Conservation (phyloP, 2,797 vertebrate genomes). For the Heteromormyrus szaboi region DNA sequence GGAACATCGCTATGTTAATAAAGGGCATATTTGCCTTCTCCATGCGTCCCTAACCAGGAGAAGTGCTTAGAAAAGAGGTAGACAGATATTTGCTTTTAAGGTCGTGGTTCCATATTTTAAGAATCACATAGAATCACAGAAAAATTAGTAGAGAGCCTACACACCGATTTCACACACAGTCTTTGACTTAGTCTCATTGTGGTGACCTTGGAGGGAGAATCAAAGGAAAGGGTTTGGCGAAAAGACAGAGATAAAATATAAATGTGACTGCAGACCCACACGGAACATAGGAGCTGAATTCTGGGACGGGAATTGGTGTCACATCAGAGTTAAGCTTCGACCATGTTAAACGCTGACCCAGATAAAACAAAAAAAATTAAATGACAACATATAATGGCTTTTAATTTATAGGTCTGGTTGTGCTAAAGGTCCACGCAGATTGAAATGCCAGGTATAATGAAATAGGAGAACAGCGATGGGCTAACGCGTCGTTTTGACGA, state of each 20-base stretch:
- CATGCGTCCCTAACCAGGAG: neutral
- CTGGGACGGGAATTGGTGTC: conserved; percentile 6
- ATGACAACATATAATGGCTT: neutral
- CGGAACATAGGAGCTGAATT: neutral
- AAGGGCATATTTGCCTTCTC: neutral
- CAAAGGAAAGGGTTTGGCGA: neutral
- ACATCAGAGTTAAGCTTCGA: neutral
- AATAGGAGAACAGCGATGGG: neutral
- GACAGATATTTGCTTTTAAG: neutral
- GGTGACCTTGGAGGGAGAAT: neutral
- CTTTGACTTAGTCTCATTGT: neutral
- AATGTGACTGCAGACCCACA: neutral
- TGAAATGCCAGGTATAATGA: conserved; percentile 4
- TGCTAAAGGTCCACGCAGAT: neutral
- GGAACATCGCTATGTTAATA: neutral
- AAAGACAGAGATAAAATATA: neutral
- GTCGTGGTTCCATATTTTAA: neutral
- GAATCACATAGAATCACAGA: neutral
- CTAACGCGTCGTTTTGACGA: neutral
- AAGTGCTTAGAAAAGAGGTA: neutral
- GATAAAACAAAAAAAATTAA: neutral
- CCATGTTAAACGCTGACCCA: neutral
- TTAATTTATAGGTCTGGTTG: conserved; percentile 2
- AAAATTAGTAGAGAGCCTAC: neutral
- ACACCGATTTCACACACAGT: neutral